Evolutionary conservation across 2,888 invertebrate genomes (phyloP).

Genomic region (Hoplodrina ambigua): DNA sequence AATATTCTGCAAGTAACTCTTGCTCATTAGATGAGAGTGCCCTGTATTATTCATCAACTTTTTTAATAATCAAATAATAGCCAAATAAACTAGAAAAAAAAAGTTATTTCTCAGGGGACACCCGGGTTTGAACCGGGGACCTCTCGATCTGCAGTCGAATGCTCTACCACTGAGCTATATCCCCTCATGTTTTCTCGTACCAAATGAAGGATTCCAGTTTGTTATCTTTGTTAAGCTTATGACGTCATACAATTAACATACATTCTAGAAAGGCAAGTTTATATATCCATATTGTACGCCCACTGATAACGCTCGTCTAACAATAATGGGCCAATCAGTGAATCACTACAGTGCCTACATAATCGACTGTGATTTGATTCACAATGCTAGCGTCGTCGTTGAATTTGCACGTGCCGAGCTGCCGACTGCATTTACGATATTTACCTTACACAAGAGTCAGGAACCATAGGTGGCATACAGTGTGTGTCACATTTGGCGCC

Average conservation of each 20-base stretch:
- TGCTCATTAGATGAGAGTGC: too few species aligned
- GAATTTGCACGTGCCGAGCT: neutral
- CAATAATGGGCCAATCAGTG: conserved; percentile 45
- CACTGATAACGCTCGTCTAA: conserved; percentile 53
- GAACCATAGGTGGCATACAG: neutral
- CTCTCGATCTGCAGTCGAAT: conserved; percentile 88
- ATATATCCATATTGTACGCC: conserved; percentile 56
- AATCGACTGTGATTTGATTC: conserved; percentile 38
- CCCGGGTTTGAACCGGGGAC: conserved; percentile 88
- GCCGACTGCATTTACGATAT: neutral
- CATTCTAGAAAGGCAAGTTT: conserved; percentile 34
- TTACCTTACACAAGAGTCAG: neutral
- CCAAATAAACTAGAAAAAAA: conserved; percentile 20
- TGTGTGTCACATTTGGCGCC: neutral
- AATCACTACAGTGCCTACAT: conserved; percentile 13
- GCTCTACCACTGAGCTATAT: conserved; percentile 88
- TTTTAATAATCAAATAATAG: neutral
- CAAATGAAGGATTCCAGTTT: conserved; percentile 41
- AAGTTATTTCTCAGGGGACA: conserved; percentile 77
- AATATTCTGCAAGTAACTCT: too few species aligned
- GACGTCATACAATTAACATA: conserved; percentile 47
- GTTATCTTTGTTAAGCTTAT: conserved; percentile 31
- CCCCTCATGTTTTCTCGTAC: conserved; percentile 62
- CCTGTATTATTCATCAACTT: too few species aligned
- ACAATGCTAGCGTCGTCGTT: neutral